A percentile compares a stretch with the other conserved stretches of the same genome.
phyloP scores from a whole-genome alignment of 64 coral and sea anemone species.

The Orbicella faveolata region DNA sequence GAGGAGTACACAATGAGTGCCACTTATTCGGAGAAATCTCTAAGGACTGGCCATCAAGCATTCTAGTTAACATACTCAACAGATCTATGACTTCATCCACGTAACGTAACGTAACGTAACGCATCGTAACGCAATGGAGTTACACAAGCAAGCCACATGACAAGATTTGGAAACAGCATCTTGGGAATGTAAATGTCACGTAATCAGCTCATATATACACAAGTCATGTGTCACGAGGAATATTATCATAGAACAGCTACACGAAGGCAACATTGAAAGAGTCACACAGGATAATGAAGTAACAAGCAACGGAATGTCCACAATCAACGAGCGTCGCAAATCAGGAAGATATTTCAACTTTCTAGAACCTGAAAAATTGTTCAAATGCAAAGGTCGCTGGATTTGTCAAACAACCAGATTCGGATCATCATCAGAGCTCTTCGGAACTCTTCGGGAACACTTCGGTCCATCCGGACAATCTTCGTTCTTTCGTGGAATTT shows the following conservation, averaged over 20 bases:
- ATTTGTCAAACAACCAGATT: neutral
- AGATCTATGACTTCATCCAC: conserved; percentile 68
- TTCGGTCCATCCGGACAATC: neutral
- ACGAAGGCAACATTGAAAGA: neutral
- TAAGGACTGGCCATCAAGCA: conserved; percentile 63
- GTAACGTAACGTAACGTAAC: conserved; percentile 5
- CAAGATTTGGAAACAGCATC: neutral
- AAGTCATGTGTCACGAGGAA: no score
- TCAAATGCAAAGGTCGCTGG: neutral
- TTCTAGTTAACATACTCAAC: conserved; percentile 79
- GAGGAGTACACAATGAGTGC: conserved; percentile 88
- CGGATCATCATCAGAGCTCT: conserved; percentile 6
- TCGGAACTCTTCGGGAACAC: neutral
- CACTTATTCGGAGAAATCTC: conserved; percentile 90
- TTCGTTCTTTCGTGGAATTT: neutral
- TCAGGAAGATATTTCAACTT: no score
- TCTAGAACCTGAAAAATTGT: neutral
- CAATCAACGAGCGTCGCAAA: no score
- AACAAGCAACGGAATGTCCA: neutral
- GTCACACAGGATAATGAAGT: neutral
- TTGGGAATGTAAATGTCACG: neutral
- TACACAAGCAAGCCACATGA: no score
- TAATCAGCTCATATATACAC: neutral
- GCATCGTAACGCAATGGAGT: neutral
- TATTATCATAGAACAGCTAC: neutral